Percentiles rank a stretch among this genome's conserved stretches.
phyloP scores from a whole-genome alignment of 2,113 vertebrate species.

The Etia nguti region DNA sequence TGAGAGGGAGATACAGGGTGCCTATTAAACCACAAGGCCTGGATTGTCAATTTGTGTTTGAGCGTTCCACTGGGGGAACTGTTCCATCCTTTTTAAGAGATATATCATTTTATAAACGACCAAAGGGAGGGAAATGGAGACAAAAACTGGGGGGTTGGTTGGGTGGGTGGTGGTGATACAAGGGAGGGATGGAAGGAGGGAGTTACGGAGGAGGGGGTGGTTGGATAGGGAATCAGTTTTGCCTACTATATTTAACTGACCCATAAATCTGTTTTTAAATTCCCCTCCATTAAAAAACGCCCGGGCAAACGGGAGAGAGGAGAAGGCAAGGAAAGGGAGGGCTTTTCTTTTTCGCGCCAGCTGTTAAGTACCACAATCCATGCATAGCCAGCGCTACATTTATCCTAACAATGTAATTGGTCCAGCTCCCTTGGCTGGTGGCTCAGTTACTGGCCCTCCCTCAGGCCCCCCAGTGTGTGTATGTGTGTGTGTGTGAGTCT shows the following conservation, averaged over 20 bases:
- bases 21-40: slow-evolving; percentile 70
- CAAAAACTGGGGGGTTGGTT: slow-evolving; percentile 60
- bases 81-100: slow-evolving; percentile 75
- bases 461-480: slow-evolving; percentile 50
- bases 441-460: slow-evolving; percentile 76
- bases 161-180: slow-evolving; percentile 47
- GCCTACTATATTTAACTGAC: slow-evolving; percentile 85
- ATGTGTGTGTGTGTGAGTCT: background rate
- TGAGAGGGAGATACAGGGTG: slow-evolving; percentile 48
- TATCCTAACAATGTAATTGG: slow-evolving; percentile 82
- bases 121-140: slow-evolving; percentile 69
- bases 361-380: slow-evolving; percentile 82
- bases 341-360: slow-evolving; percentile 69
- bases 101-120: slow-evolving; percentile 80
- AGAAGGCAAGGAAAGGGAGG: slow-evolving; percentile 42
- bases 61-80: slow-evolving; percentile 70
- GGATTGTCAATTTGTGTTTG: slow-evolving; percentile 79
- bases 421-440: slow-evolving; percentile 78
- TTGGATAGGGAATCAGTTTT: slow-evolving; percentile 74
- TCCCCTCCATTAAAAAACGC: slow-evolving; percentile 78
- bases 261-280: slow-evolving; percentile 86
- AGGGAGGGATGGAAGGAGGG: slow-evolving; percentile 58
- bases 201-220: slow-evolving; percentile 60
- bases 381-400: slow-evolving; percentile 74
- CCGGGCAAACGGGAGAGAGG: slow-evolving; percentile 58